Conservation (phyloP, 2,113 vertebrate genomes). For the Rhinoptilus africanus region DNA sequence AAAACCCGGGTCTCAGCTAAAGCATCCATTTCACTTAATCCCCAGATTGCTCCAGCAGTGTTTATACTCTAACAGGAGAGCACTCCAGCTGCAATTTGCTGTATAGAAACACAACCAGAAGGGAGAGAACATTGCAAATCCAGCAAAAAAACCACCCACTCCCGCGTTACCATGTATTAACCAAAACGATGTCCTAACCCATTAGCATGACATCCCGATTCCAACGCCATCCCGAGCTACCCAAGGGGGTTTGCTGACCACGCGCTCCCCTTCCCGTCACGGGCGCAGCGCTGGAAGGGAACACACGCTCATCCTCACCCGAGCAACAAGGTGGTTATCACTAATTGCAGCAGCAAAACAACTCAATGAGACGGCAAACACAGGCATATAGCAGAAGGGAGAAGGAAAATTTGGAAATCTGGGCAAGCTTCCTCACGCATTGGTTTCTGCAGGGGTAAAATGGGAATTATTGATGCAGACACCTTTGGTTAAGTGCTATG, state of each 20-base stretch:
- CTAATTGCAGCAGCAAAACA: not conserved
- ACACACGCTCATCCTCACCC: not conserved
- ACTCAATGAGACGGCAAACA: accelerated
- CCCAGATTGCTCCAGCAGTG: not conserved
- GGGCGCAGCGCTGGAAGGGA: not conserved
- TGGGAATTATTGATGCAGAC: not conserved
- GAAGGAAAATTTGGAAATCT: not conserved
- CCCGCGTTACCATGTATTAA: accelerated
- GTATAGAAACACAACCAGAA: not conserved
- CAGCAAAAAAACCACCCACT: not conserved
- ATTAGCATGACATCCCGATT: not conserved
- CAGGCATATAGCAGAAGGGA: not conserved
- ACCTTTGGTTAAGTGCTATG: not conserved
- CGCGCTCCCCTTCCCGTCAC: not conserved
- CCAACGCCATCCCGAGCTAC: not conserved
- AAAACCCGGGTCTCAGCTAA: not conserved
- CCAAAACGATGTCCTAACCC: not conserved
- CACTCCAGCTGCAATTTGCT: not conserved
- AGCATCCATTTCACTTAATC: not conserved
- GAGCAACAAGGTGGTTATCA: not conserved
- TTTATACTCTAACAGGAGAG: not conserved
- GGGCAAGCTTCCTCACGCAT: not conserved
- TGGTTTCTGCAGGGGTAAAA: not conserved
- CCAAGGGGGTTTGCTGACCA: not conserved
- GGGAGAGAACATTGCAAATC: not conserved